phyloP scores from a whole-genome alignment of 2,888 invertebrate genomes.

The Ophion ventricosus region DNA sequence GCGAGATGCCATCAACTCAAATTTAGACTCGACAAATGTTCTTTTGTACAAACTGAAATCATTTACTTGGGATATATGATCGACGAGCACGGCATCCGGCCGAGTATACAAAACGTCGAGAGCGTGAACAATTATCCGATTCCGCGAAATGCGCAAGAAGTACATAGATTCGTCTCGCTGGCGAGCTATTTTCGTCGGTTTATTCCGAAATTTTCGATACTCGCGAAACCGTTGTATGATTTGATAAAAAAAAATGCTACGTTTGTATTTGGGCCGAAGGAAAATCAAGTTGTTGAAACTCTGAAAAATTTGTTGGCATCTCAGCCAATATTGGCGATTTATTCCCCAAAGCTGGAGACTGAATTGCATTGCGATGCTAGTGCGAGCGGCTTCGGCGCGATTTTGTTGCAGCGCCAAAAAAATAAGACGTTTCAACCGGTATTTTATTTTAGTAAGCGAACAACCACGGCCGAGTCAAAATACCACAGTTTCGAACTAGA shows the following conservation, averaged over 20 bases:
- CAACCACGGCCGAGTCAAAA: constrained; percentile 68
- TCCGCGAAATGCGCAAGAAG: background rate
- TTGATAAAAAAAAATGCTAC: constrained; percentile 51
- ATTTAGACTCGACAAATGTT: constrained; percentile 55
- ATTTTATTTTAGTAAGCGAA: constrained; percentile 69
- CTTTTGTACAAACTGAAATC: constrained; percentile 21
- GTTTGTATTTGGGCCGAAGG: constrained; percentile 61
- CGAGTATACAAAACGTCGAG: constrained; percentile 46
- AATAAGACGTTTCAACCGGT: constrained; percentile 63
- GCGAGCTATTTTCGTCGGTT: constrained; percentile 67
- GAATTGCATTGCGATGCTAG: constrained; percentile 70
- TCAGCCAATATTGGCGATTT: constrained; percentile 63
- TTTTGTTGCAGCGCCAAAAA: constrained; percentile 65
- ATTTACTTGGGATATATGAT: constrained; percentile 58
- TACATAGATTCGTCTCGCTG: constrained; percentile 62
- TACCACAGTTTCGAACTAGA: constrained; percentile 75
- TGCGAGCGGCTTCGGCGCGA: constrained; percentile 61
- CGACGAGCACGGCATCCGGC: constrained; percentile 54
- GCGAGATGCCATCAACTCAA: constrained; percentile 33
- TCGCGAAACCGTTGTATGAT: constrained; percentile 67
- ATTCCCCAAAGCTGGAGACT: constrained; percentile 59
- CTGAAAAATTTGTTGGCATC: constrained; percentile 47
- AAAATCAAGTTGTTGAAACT: constrained; percentile 51
- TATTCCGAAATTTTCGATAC: constrained; percentile 59
- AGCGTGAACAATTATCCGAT: constrained; percentile 58